phyloP scores from a whole-genome alignment of 2,113 vertebrate species.

The Pterocles orientalis region DNA sequence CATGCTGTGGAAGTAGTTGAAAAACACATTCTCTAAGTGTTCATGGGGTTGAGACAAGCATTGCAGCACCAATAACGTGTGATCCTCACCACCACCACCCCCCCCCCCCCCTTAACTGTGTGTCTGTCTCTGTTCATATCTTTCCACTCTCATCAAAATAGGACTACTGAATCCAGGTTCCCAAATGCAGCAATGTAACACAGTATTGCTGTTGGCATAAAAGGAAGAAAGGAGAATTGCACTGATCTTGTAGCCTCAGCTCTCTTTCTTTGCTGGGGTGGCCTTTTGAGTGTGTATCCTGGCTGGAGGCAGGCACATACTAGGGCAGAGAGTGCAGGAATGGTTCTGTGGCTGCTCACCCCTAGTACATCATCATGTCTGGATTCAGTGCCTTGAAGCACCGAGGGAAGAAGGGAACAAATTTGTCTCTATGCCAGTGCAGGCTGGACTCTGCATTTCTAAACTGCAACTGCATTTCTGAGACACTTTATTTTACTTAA shows the following conservation, averaged over 20 bases:
- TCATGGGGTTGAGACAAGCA: neutral
- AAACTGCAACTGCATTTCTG: neutral
- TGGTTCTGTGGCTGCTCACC: neutral
- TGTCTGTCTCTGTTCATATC: neutral
- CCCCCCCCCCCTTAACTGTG: accelerated
- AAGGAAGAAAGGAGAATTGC: neutral
- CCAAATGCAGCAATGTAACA: neutral
- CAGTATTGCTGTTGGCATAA: neutral
- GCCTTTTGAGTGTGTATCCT: neutral
- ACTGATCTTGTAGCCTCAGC: neutral
- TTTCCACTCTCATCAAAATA: neutral
- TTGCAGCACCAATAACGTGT: neutral
- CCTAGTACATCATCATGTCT: accelerated
- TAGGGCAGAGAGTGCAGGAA: neutral
- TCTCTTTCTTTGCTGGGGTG: neutral
- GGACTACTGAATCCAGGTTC: neutral
- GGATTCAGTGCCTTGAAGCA: neutral
- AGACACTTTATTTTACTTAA: neutral
- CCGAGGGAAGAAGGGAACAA: neutral
- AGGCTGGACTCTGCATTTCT: neutral
- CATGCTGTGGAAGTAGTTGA: neutral
- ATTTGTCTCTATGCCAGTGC: no score
- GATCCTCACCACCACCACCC: neutral
- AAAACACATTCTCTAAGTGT: neutral
- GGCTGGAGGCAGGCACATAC: neutral